Base-by-base conservation (phyloP, 2,888 invertebrate genomes). In the Azorinus chamasolen region DNA sequence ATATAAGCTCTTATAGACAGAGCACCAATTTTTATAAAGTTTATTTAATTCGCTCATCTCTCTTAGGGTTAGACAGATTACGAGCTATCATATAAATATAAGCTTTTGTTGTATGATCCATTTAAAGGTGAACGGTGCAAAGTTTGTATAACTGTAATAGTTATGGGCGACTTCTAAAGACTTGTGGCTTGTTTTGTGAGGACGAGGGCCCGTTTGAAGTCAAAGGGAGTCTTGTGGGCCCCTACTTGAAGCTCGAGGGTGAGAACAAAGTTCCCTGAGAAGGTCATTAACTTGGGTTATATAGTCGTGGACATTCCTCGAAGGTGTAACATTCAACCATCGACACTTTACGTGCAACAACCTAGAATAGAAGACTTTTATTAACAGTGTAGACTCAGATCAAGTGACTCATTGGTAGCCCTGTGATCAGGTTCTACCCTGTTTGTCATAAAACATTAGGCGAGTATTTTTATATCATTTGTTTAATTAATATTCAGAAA, bases 71-170 rank as follows among this genome's bases (percentile, higher is more conserved):
- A 20, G 46, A 25, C 25, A 45, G 22, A 32, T 45, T 64, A 53
- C 53, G 41, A 53, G 25, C 20, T 37, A 45, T 37, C 45, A 65
- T 65, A 65, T 65, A 57, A 37, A 46, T 32, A 65, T 57, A 65
- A 18, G 25, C 39, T 43, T 22, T 22, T 27, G 55, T 20, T 55
- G 45, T 46, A 55, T 57, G 41, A 32, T 22, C 39, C 22, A 2
- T 46, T 20, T 18, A 55, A 24, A 46, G 20, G 25, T 37, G 45
- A 53, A n/a, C 32, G 43, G 51, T 51, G 25, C 24, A 41, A 58
- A 16, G 64, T 72, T 65, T 72, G 61, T 54, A 46, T 72, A 61
- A 72, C 72, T 59, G 72, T 65, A 59, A 58, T 54, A 27, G 25
- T 12, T 27, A 12, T 14, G 24, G 27, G n/a, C 16, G n/a, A 25